Percentiles rank a stretch among this genome's conserved stretches.
Conservation (phyloP, 2,888 invertebrate species). For the Acronicta leporina region DNA sequence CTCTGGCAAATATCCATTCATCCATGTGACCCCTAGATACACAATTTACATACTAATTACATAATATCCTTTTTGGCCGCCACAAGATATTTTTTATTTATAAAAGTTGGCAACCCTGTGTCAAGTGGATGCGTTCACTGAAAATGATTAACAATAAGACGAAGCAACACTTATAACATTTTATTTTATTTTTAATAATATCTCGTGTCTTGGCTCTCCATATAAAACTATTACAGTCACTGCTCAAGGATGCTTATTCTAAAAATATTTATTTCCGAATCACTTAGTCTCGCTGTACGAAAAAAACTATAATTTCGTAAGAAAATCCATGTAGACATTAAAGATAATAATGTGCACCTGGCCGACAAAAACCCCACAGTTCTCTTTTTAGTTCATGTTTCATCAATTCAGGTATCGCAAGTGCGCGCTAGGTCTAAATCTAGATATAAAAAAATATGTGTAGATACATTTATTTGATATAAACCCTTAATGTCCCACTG, state of each 20-base stretch:
- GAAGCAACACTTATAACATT: constrained; percentile 31
- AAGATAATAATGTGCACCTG: too few relatives aligned
- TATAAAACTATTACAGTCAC: constrained; percentile 29
- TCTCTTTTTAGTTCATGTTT: too few relatives aligned
- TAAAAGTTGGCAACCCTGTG: constrained; percentile 53
- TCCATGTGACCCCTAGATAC: constrained; percentile 33
- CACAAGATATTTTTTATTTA: constrained; percentile 33
- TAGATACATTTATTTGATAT: too few relatives aligned
- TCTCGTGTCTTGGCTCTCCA: constrained; percentile 29
- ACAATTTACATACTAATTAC: constrained; percentile 29
- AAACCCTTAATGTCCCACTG: too few relatives aligned
- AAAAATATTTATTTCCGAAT: constrained; percentile 23
- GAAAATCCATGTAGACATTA: neutral
- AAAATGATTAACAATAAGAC: constrained; percentile 51
- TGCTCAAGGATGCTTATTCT: neutral
- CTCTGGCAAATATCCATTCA: constrained; percentile 43
- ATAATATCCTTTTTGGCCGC: constrained; percentile 42
- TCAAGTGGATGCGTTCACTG: constrained; percentile 39
- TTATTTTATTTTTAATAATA: constrained; percentile 34
- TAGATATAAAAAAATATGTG: too few relatives aligned
- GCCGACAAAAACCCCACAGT: neutral
- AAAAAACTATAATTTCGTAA: neutral
- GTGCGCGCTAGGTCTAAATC: too few relatives aligned
- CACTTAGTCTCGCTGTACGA: neutral
- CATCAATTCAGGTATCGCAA: too few relatives aligned